Evolutionary conservation across 2,797 vertebrate genomes (phyloP), one percentile per base, ranked within the genome.

Genomic region (Eulemur albifrons): DNA sequence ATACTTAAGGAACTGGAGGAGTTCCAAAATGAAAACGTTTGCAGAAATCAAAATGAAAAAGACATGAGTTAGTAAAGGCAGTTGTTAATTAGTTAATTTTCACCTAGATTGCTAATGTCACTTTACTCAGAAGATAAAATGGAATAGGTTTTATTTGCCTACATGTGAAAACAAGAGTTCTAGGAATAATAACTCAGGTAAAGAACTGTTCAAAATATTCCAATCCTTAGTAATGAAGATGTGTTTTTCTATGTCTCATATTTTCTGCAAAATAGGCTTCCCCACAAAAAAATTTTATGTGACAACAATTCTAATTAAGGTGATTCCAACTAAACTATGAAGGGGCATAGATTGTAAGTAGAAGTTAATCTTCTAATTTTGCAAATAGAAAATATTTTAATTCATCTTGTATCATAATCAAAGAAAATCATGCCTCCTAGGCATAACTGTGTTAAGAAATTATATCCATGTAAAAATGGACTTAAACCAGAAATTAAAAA

Each of bases 61-160:
- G 25, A 32, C 2, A 2, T 54, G 30, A 75, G 5, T 40, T 92
- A 9, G 43, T 38, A 76, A 94, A 93, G 30, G 8, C 30, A 72
- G 17, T 20, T 75, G 32, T 69, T 45, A 81, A 83, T 88, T 93
- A 87, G 45, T 65, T 93, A 91, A 86, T 86, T 93, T 89, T 94
- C 40, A 81, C 27, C 30, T 81, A 45, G n/a, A 65, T 88, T 84
- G 10, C 61, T 77, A 77, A 17, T 81, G 18, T 50, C 5, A 77
- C 2, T 86, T 76, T 84, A 59, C 14, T 32, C 50, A 40, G 40
- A 59, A 65, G 25, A 86, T 40, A 81, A 94, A 75, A 54, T 35
- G 14, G 10, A 79, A 15, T 30, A 12, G 7, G 18, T 11, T 70
- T 88, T 65, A 85, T 65, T 93, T 70, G 10, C 1, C 10, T 52